Evolutionary conservation across 2,888 invertebrate genomes (phyloP).

Genomic region (Trichacis sp.): DNA sequence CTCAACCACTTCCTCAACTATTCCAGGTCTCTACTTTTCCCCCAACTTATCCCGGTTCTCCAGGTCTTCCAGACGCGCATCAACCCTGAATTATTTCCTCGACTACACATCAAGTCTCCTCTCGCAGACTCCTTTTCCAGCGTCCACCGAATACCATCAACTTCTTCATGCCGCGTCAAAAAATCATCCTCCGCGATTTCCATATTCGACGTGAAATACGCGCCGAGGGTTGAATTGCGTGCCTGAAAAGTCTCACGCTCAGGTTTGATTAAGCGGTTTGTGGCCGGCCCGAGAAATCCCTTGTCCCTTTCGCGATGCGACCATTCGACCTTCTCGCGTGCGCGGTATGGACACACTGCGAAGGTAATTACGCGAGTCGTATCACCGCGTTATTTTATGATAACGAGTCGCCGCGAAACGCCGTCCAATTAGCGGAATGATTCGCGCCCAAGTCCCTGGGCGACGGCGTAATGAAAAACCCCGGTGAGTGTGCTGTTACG

Average conservation of each 20-base stretch:
- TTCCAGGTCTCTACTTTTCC: too few species aligned
- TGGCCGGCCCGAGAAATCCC: slow-evolving; percentile 30
- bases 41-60: too few species aligned
- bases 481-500: slow-evolving; percentile 27
- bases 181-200: too few species aligned
- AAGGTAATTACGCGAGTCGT: slow-evolving; percentile 48
- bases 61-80: too few species aligned
- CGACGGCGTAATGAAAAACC: slow-evolving; percentile 35
- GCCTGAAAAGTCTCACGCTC: slow-evolving; percentile 32
- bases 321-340: slow-evolving; percentile 31
- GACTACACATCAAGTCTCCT: too few species aligned
- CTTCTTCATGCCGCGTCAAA: too few species aligned
- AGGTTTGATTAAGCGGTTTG: slow-evolving; percentile 39
- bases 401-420: slow-evolving; percentile 37
- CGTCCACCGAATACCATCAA: too few species aligned
- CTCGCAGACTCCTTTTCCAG: too few species aligned
- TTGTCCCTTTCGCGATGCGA: slow-evolving; percentile 29
- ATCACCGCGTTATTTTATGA: slow-evolving; percentile 42
- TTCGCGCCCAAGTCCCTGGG: slow-evolving; percentile 36
- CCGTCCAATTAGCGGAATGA: slow-evolving; percentile 41
- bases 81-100: too few species aligned
- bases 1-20: too few species aligned
- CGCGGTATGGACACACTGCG: slow-evolving; percentile 38
- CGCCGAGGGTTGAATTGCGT: too few species aligned
- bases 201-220: too few species aligned